Conservation (phyloP, 2,797 vertebrate genomes). For the Syncerus caffer region DNA sequence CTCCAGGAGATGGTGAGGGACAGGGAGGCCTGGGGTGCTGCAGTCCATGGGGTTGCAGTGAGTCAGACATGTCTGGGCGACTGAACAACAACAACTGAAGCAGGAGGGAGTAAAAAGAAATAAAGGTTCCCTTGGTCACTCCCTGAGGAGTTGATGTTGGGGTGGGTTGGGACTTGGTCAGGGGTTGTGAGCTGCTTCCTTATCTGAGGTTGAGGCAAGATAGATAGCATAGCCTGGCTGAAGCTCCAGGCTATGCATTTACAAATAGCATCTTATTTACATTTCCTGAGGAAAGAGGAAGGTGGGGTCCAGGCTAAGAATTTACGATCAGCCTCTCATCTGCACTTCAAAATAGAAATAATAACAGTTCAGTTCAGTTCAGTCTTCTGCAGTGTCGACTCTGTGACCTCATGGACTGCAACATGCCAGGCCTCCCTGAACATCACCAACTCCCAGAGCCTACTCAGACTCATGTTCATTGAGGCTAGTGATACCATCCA, state of each 20-base stretch:
- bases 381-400: fast-evolving
- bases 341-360: neutral
- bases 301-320: neutral
- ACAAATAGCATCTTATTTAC: neutral
- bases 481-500: neutral
- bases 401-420: neutral
- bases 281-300: neutral
- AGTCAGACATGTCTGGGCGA: neutral
- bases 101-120: neutral
- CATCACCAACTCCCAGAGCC: neutral
- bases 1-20: neutral
- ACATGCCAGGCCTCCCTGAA: neutral
- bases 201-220: neutral
- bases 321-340: neutral
- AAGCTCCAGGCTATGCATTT: neutral
- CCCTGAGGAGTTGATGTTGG: neutral
- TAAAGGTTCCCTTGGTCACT: neutral
- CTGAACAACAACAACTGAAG: neutral
- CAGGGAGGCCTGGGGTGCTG: neutral
- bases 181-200: neutral
- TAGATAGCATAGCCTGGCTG: no score
- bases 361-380: neutral
- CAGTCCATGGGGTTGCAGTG: neutral
- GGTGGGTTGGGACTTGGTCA: neutral
- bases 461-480: neutral